Percentiles rank a stretch among this genome's conserved stretches.
These are phyloP conservation scores for Craterocephalus amniculus DNA, from an alignment of 2,797 vertebrate genomes.

Conservation along the genomic window DNA sequence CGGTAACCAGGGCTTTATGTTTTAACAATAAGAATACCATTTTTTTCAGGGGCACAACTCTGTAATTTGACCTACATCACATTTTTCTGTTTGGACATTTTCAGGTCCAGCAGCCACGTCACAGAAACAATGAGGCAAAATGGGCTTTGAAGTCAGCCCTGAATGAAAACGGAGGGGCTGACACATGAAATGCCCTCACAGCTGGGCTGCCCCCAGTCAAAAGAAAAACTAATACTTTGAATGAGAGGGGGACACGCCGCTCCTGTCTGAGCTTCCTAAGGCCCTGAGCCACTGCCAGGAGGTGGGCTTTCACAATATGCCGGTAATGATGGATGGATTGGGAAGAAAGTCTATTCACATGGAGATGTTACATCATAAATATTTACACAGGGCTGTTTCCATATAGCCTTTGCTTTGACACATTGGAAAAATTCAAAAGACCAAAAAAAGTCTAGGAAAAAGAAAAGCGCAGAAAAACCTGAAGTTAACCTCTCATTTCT, in stretches of 20 bases:
- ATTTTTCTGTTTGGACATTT: constrained; percentile 95
- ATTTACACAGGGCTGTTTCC: constrained; percentile 97
- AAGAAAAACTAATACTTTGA: constrained; percentile 95
- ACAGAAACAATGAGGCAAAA: constrained; percentile 90
- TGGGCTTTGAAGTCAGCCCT: constrained; percentile 93
- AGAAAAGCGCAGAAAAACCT: constrained; percentile 58
- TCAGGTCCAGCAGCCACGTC: constrained; percentile 91
- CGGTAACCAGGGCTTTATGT: constrained; percentile 89
- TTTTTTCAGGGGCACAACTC: constrained; percentile 85
- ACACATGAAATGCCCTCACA: constrained; percentile 88
- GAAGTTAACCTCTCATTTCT: constrained; percentile 58
- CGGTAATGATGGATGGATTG: constrained; percentile 95
- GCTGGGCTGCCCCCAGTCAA: constrained; percentile 87
- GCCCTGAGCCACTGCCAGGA: constrained; percentile 83
- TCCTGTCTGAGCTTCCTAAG: constrained; percentile 89
- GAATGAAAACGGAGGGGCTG: constrained; percentile 89
- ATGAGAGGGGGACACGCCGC: constrained; percentile 88
- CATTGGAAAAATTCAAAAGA: constrained; percentile 80
- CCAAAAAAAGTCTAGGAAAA: constrained; percentile 61
- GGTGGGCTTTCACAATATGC: constrained; percentile 89
- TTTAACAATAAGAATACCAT: constrained; percentile 87
- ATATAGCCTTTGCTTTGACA: constrained; percentile 87
- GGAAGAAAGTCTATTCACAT: constrained; percentile 89
- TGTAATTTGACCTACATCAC: constrained; percentile 95
- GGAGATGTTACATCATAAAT: constrained; percentile 93